phyloP scores from a whole-genome alignment of 1,140 invertebrate species.

The Ericerus pela region DNA sequence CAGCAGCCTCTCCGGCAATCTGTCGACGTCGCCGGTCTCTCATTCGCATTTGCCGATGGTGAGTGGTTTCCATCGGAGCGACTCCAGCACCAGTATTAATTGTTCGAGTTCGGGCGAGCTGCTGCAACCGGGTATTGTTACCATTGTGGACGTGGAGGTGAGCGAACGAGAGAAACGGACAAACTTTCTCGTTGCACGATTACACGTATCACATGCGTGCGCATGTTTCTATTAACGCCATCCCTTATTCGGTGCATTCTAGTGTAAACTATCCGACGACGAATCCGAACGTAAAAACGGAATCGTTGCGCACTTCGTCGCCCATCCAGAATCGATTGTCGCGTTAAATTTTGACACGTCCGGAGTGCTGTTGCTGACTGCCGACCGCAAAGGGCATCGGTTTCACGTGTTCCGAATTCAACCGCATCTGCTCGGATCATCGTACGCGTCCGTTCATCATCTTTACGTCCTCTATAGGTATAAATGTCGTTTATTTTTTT shows the following conservation, averaged over 20 bases:
- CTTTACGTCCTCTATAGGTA: constrained; percentile 85
- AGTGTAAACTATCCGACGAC: not conserved
- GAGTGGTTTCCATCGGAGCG: constrained; percentile 29
- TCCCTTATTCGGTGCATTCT: no score
- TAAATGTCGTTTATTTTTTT: constrained; percentile 24
- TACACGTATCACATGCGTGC: no score
- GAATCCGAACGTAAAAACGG: constrained; percentile 9
- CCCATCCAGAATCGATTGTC: constrained; percentile 80
- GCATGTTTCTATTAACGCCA: no score
- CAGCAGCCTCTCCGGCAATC: constrained; percentile 59
- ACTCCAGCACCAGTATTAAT: constrained; percentile 26
- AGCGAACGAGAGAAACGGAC: constrained; percentile 8
- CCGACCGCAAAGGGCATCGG: constrained; percentile 84
- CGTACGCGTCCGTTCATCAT: constrained; percentile 84
- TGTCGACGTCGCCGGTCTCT: constrained; percentile 19
- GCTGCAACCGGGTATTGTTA: constrained; percentile 64
- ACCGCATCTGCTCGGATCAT: constrained; percentile 76
- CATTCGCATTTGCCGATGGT: constrained; percentile 26
- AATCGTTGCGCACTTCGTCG: constrained; percentile 73
- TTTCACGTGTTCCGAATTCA: constrained; percentile 92
- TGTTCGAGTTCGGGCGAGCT: constrained; percentile 37
- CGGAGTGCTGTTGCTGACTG: constrained; percentile 79
- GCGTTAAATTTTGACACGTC: constrained; percentile 83
- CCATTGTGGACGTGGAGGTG: constrained; percentile 72
- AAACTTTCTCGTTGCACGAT: not conserved